A percentile compares a stretch with the other conserved stretches of the same genome.
Evolutionary conservation across 2,113 vertebrate genomes (phyloP).

Genomic region (Henicopernis longicauda): DNA sequence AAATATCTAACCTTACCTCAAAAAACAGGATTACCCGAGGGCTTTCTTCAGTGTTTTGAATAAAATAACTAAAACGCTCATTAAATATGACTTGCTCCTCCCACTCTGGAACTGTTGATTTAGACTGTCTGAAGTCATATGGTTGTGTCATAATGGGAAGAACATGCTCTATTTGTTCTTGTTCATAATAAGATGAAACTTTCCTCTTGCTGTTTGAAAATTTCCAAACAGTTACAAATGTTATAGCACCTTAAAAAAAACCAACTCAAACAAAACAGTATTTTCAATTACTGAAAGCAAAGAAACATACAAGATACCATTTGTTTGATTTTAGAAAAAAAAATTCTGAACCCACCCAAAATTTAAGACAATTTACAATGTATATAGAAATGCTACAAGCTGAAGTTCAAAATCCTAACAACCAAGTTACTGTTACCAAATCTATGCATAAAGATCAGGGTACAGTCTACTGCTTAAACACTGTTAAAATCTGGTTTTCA

Average conservation of each 20-base stretch:
- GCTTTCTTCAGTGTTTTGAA: slow-evolving; percentile 74
- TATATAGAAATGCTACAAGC: background rate
- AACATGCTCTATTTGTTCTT: slow-evolving; percentile 80
- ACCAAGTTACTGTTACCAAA: background rate
- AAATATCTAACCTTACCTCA: slow-evolving; percentile 79
- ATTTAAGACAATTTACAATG: background rate
- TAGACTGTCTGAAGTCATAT: slow-evolving; percentile 88
- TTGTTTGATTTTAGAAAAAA: background rate
- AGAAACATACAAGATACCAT: background rate
- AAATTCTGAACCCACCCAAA: background rate
- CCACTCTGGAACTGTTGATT: slow-evolving; percentile 89
- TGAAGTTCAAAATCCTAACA: background rate
- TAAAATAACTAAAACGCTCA: slow-evolving; percentile 86
- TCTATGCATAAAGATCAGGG: background rate
- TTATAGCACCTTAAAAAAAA: background rate
- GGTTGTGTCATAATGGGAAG: slow-evolving; percentile 91
- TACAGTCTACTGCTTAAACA: background rate
- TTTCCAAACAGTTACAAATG: background rate
- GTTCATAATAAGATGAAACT: slow-evolving; percentile 85
- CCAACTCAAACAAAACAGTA: background rate
- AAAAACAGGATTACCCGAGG: slow-evolving; percentile 89
- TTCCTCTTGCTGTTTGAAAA: slow-evolving; percentile 75
- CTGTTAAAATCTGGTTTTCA: background rate
- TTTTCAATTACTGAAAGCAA: background rate
- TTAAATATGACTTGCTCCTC: slow-evolving; percentile 96